phyloP scores from a whole-genome alignment of 2,797 vertebrate genomes.

The Hirundo rustica region DNA sequence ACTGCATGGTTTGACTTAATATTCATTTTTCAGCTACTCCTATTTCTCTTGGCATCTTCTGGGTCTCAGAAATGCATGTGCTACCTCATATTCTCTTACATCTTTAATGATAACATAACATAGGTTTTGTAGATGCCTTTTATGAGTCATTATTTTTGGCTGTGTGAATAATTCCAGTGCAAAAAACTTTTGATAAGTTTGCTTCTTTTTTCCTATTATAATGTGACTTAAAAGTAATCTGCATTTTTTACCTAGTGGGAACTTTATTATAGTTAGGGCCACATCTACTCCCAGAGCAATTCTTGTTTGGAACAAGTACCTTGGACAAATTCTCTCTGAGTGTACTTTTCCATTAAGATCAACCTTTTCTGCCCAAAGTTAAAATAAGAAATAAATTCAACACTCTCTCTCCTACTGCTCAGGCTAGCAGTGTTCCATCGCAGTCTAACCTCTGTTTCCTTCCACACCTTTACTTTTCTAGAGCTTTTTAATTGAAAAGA shows the following conservation, averaged over 20 bases:
- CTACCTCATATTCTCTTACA: neutral
- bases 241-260: neutral
- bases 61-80: neutral
- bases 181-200: neutral
- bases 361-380: neutral
- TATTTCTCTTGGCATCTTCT: neutral
- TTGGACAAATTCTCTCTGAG: neutral
- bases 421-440: neutral
- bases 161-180: neutral
- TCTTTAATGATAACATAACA: neutral
- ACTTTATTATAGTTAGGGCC: neutral
- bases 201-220: neutral
- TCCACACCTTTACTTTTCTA: neutral
- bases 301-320: neutral
- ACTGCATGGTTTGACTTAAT: neutral
- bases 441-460: neutral
- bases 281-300: neutral
- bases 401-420: neutral
- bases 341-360: neutral
- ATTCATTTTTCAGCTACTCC: neutral
- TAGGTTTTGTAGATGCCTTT: neutral
- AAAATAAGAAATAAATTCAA: neutral
- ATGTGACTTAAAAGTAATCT: neutral
- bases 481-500: conserved; percentile 17
- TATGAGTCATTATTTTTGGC: neutral